A percentile compares a stretch with the other conserved stretches of the same genome.
These are phyloP conservation scores for Drosophila bifasciata DNA, from an alignment of 1,140 invertebrate species.

Conservation along the genomic window DNA sequence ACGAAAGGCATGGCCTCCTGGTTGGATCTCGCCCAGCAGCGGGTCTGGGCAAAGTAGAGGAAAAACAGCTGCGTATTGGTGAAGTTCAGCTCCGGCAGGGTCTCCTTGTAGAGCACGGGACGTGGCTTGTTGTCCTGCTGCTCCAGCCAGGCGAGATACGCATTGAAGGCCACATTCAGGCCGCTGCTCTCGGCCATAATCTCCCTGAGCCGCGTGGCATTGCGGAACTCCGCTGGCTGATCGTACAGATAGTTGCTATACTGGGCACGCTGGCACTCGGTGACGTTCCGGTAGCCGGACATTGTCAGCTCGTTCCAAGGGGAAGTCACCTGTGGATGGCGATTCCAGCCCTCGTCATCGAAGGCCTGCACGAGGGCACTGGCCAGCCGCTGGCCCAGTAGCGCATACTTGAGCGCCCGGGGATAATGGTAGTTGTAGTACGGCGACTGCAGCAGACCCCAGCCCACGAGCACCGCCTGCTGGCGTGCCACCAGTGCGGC, in stretches of 20 bases:
- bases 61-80: conserved; percentile 89
- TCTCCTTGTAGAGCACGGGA: conserved; percentile 51
- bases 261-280: conserved; percentile 96
- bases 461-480: conserved; percentile 96
- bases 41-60: conserved; percentile 87
- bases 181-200: conserved; percentile 89
- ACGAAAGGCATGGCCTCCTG: conserved; percentile 28
- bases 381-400: conserved; percentile 97
- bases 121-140: conserved; percentile 29
- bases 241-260: conserved; percentile 86
- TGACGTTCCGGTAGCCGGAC: conserved; percentile 92
- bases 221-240: conserved; percentile 85
- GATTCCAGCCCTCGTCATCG: conserved; percentile 97
- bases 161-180: conserved; percentile 87
- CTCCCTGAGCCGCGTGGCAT: conserved; percentile 88
- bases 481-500: conserved; percentile 86
- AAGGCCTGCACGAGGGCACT: conserved; percentile 97
- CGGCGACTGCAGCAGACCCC: conserved; percentile 96
- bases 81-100: conserved; percentile 66
- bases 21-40: conserved; percentile 53
- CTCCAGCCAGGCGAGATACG: conserved; percentile 84
- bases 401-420: conserved; percentile 95
- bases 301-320: conserved; percentile 99
- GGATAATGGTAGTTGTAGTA: conserved; percentile 96
- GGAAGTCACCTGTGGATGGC: conserved; percentile 38